Evolutionary conservation across 2,888 invertebrate genomes (phyloP), one percentile per base, ranked within the genome.

Genomic region (Hirudinaria manillensis): DNA sequence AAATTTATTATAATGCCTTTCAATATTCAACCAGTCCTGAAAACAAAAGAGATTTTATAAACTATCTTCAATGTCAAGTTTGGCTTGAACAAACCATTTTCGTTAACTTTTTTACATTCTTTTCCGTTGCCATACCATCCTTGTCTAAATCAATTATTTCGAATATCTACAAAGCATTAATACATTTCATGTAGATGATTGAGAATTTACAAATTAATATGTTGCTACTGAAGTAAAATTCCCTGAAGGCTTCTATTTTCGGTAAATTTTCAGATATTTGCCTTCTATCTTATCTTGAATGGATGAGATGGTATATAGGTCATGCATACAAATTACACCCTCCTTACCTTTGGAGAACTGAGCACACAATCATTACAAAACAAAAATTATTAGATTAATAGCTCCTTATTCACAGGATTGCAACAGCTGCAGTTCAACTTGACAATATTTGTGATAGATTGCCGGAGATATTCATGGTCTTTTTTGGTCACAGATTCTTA

Each of bases 1-100:
- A 61, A 61, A 61, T 61, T 61, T 29, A 61, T 29, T 61, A 10
- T 61, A 61, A 61, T 61, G 61, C 24, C 24, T 61, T 29, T 61
- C 61, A 24, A 61, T 27, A 27, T 16, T 29, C 29, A 29, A 27
- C 61, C 61, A 61, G 29, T 61, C 61, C 61, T 61, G 29, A 7
- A 61, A 27, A 29, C 61, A 13, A 61, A 61, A 27, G 21, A 61
- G 19, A 7, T 45, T 45, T 45, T 45, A 45, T 16, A 45, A 45
- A 45, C 13, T 45, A 10, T 36, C 56, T 56, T 56, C 13, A 24
- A 56, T 21, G 56, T 56, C 13, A 61, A 2, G 13, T 61, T 29
- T 61, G 61, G 29, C 29, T 27, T 61, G 29, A 3, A n/a, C 29
- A 61, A 3, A 61, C 61, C 61, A 21, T 61, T 61, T 24, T 27